A percentile compares a stretch with the other conserved stretches of the same genome.
Evolutionary conservation across 2,113 vertebrate genomes (phyloP).

Genomic region (Oryzias melastigma): DNA sequence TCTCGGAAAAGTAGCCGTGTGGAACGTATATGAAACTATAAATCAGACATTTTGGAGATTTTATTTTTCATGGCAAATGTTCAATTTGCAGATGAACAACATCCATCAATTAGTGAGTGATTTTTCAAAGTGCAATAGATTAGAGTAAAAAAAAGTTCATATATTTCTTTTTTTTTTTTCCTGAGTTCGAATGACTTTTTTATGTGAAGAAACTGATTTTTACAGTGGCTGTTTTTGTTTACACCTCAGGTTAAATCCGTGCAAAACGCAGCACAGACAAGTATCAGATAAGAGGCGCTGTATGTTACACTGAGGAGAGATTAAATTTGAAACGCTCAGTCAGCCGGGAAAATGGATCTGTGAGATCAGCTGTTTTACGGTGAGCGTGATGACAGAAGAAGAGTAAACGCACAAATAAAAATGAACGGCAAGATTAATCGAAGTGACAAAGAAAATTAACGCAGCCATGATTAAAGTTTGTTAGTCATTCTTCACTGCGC

Average conservation of each 20-base stretch:
- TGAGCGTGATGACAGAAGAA: constrained; percentile 50
- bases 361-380: constrained; percentile 54
- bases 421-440: constrained; percentile 51
- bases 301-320: constrained; percentile 23
- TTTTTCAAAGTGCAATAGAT: too few species aligned
- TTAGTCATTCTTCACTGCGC: constrained; percentile 31
- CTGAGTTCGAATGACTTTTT: too few species aligned
- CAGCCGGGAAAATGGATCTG: constrained; percentile 59
- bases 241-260: constrained; percentile 23
- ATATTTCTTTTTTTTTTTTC: too few species aligned
- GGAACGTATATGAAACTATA: background rate
- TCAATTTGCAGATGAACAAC: too few species aligned
- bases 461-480: constrained; percentile 35
- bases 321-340: constrained; percentile 40
- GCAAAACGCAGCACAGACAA: constrained; percentile 18
- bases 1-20: background rate
- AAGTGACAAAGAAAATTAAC: constrained; percentile 50
- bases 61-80: too few species aligned
- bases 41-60: too few species aligned
- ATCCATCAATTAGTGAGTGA: too few species aligned
- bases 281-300: constrained; percentile 39
- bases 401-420: constrained; percentile 57
- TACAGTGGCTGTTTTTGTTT: constrained; percentile 30
- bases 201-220: too few species aligned
- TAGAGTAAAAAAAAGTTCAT: too few species aligned